Base-by-base conservation (phyloP, 2,113 vertebrate genomes). In the Ceuthmochares aereus region DNA sequence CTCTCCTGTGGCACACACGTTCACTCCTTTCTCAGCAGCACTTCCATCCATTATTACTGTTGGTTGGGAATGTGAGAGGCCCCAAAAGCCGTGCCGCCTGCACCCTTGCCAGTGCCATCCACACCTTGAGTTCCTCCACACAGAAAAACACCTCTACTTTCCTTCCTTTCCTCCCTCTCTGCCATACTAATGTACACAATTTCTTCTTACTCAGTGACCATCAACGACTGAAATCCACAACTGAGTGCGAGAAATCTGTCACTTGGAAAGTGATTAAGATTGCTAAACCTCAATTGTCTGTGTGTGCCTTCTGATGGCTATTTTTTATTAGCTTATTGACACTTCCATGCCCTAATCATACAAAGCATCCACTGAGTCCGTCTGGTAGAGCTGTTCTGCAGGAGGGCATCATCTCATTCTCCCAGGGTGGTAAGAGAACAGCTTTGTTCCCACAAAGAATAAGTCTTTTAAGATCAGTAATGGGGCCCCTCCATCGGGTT, bases 1-100 rank as follows among this genome's bases (percentile, higher is more conserved):
- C 43, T 16, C 13, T 19, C 43, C 43, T 45, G 14, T 18, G 17
- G 43, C 43, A 14, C 43, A 45, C 43, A 45, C 15, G 43, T 18
- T 17, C 47, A 30, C 19, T 45, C 43, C 32, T 66, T 30, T 34
- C 29, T 30, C n/a, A n/a, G n/a, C 37, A 62, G 17, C 7, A 25
- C 23, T 29, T 32, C 16, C 10, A 21, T 11, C 55, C 27, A 26
- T 30, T 36, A 14, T 17, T 29, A 37, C 37, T 42, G 4, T 1
- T 18, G 20, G 12, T 12, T 15, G 36, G 26, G 27, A 43, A 70
- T 17, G 10, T 21, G 27, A 58, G 26, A 72, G 36, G 36, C 30
- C 30, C 32, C 20, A 18, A 63, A 9, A 34, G 23, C 9, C 0
- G 21, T 0, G 3, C 4, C 15, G 32, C 8, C 45, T n/a, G 59